These are phyloP conservation scores for Drepanosiphum platanoidis DNA, from an alignment of 2,888 invertebrate species.

Conservation along the genomic window DNA sequence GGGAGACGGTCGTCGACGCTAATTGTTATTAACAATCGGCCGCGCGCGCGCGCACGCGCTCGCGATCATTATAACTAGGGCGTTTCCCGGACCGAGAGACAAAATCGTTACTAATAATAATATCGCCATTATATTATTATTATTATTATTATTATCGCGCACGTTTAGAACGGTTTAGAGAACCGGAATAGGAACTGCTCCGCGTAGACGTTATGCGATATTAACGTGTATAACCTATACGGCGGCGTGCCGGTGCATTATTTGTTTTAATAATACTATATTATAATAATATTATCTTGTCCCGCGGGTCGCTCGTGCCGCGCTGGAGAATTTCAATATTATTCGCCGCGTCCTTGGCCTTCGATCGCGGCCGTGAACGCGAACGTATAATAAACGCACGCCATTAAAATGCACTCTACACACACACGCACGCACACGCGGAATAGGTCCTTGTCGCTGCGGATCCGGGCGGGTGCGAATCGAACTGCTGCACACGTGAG, in stretches of 20 bases:
- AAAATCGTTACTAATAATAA: too few relatives aligned
- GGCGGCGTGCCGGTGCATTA: neutral
- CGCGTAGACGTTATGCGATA: too few relatives aligned
- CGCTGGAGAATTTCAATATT: too few relatives aligned
- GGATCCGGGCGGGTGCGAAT: neutral
- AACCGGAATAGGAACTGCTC: conserved; percentile 19
- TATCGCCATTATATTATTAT: too few relatives aligned
- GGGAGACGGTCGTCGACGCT: neutral
- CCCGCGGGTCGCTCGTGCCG: neutral
- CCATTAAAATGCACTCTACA: too few relatives aligned
- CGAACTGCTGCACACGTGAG: neutral
- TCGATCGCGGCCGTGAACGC: neutral
- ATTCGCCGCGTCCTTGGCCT: conserved; percentile 31
- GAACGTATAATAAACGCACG: too few relatives aligned
- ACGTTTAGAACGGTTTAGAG: neutral
- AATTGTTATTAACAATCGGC: neutral
- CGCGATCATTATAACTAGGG: conserved; percentile 31
- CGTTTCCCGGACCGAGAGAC: conserved; percentile 46
- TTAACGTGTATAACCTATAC: too few relatives aligned
- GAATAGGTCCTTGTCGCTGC: neutral
- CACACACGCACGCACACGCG: neutral
- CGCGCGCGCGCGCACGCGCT: too few relatives aligned
- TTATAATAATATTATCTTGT: too few relatives aligned
- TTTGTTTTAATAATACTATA: neutral
- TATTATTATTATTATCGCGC: neutral